Evolutionary conservation across 1,140 invertebrate species (phyloP).

Genomic region (Habropoda laboriosa): DNA sequence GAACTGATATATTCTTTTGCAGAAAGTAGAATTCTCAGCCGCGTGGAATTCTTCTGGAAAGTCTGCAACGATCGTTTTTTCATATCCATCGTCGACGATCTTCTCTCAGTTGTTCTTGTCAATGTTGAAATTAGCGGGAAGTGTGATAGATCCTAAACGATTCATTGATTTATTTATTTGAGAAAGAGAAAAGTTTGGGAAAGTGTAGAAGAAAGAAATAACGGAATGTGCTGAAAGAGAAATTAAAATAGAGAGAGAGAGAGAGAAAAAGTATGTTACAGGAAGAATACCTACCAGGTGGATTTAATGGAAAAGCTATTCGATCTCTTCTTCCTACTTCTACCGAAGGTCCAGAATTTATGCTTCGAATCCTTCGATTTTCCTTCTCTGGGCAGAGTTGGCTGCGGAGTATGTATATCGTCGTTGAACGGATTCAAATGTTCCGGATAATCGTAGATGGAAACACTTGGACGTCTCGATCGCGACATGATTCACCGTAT

Average conservation of each 20-base stretch:
- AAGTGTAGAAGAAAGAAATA: too few species aligned
- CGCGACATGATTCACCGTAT: constrained; percentile 69
- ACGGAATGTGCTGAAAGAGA: too few species aligned
- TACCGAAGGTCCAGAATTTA: constrained; percentile 78
- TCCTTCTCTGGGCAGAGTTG: constrained; percentile 57
- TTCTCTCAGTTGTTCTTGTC: not conserved
- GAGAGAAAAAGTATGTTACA: too few species aligned
- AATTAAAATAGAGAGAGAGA: too few species aligned
- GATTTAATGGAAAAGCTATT: constrained; percentile 78
- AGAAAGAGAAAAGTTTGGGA: too few species aligned
- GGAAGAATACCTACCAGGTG: constrained; percentile 69
- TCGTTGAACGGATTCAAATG: constrained; percentile 88
- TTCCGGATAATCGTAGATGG: constrained; percentile 87
- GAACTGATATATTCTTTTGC: not conserved
- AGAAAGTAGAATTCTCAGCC: not conserved
- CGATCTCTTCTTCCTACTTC: constrained; percentile 74
- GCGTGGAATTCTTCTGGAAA: too few species aligned
- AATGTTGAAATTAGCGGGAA: too few species aligned
- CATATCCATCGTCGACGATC: too few species aligned
- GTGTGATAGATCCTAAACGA: too few species aligned
- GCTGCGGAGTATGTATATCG: constrained; percentile 78
- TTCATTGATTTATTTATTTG: too few species aligned
- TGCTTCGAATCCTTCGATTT: constrained; percentile 73
- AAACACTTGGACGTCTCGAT: constrained; percentile 74
- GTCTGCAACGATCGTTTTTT: too few species aligned